These are phyloP conservation scores for Choloepus hoffmanni DNA, from an alignment of 2,113 vertebrate genomes.

Conservation along the genomic window DNA sequence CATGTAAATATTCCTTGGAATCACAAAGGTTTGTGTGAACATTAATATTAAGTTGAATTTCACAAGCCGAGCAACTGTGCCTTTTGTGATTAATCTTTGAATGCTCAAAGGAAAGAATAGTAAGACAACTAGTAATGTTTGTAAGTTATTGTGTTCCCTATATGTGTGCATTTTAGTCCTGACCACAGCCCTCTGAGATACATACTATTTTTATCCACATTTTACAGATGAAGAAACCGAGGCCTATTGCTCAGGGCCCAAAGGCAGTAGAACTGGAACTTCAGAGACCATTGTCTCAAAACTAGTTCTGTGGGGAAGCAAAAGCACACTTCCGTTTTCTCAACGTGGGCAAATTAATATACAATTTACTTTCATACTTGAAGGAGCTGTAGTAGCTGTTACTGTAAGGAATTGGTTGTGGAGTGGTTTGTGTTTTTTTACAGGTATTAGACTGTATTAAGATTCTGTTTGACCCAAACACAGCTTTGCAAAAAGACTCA, in stretches of 20 bases:
- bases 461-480: not conserved
- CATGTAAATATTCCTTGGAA: not conserved
- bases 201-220: not conserved
- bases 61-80: not conserved
- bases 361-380: not conserved
- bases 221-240: not conserved
- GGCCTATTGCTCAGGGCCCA: not conserved
- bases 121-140: not conserved
- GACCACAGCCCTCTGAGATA: not conserved
- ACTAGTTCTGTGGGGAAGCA: not conserved
- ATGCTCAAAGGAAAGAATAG: not conserved
- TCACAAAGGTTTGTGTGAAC: not conserved
- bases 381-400: not conserved
- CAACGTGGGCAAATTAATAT: not conserved
- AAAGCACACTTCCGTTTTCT: not conserved
- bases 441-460: not conserved
- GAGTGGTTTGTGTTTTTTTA: not conserved
- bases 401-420: not conserved
- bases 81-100: not conserved
- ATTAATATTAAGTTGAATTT: not conserved
- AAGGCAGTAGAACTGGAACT: not conserved
- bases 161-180: not conserved
- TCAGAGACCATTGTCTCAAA: not conserved
- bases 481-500: not conserved
- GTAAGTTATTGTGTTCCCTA: not conserved